Percentiles rank a stretch among this genome's conserved stretches.
Evolutionary conservation across 2,888 invertebrate species (phyloP).

Genomic region (Germaria angustata): DNA sequence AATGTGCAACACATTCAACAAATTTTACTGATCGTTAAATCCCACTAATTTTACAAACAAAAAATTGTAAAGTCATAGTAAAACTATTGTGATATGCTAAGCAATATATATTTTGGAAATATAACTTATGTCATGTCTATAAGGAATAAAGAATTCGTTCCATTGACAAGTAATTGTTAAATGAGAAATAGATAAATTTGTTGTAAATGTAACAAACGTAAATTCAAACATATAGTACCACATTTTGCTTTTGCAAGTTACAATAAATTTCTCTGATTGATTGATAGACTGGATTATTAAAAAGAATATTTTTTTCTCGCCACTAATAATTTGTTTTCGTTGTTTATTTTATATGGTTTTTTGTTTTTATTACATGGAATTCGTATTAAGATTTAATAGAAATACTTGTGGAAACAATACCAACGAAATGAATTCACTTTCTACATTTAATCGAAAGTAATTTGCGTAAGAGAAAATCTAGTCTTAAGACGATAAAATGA

Average conservation of each 20-base stretch:
- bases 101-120: too few relatives aligned
- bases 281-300: conserved; percentile 5
- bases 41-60: too few relatives aligned
- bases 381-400: conserved; percentile 19
- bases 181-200: too few relatives aligned
- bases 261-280: conserved; percentile 19
- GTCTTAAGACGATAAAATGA: neutral
- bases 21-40: too few relatives aligned
- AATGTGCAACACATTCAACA: too few relatives aligned
- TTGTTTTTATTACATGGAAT: conserved; percentile 16
- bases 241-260: neutral
- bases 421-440: conserved; percentile 47
- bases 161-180: too few relatives aligned
- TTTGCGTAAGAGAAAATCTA: conserved; percentile 44
- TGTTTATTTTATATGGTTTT: neutral
- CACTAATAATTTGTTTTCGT: conserved; percentile 1
- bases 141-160: too few relatives aligned
- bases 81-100: too few relatives aligned
- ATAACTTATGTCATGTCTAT: too few relatives aligned
- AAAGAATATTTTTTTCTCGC: neutral
- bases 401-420: conserved; percentile 3
- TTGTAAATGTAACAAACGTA: too few relatives aligned
- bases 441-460: conserved; percentile 29
- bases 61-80: too few relatives aligned
- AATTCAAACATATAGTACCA: neutral